phyloP scores from a whole-genome alignment of 2,888 invertebrate species.

The Poecilus cupreus region DNA sequence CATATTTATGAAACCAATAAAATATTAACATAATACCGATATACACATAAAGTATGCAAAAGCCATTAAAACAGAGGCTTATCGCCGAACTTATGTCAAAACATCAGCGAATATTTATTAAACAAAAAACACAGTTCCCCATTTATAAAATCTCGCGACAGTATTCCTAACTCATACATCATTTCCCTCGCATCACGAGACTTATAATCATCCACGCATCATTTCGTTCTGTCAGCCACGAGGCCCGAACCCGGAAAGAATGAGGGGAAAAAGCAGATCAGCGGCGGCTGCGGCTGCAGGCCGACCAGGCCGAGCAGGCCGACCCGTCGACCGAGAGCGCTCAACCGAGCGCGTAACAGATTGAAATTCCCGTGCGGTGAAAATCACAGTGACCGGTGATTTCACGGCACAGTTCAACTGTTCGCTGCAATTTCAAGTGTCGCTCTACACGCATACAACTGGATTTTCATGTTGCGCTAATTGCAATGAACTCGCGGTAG shows the following conservation, averaged over 20 bases:
- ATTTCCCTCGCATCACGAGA: neutral
- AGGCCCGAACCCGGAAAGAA: neutral
- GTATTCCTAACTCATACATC: slow-evolving; percentile 12
- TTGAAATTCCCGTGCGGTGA: slow-evolving; percentile 47
- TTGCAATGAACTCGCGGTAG: neutral
- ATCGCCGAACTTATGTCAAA: neutral
- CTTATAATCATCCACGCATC: slow-evolving; percentile 47
- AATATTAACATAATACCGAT: too few relatives aligned
- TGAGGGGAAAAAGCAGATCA: neutral
- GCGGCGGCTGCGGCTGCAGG: neutral
- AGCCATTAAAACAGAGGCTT: neutral
- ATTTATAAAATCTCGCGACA: neutral
- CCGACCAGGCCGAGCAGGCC: slow-evolving; percentile 7
- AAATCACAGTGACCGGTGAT: slow-evolving; percentile 45
- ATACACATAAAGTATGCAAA: too few relatives aligned
- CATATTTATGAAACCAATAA: too few relatives aligned
- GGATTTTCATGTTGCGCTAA: slow-evolving; percentile 22
- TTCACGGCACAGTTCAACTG: slow-evolving; percentile 49
- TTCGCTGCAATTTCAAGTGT: slow-evolving; percentile 35
- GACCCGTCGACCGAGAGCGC: slow-evolving; percentile 5
- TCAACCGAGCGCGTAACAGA: slow-evolving; percentile 22
- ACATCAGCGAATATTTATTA: neutral
- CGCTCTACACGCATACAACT: slow-evolving; percentile 16
- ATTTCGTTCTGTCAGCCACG: slow-evolving; percentile 13
- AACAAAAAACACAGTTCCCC: neutral